phyloP scores from a whole-genome alignment of 2,888 invertebrate species.

The Chrysomela aeneicollis region DNA sequence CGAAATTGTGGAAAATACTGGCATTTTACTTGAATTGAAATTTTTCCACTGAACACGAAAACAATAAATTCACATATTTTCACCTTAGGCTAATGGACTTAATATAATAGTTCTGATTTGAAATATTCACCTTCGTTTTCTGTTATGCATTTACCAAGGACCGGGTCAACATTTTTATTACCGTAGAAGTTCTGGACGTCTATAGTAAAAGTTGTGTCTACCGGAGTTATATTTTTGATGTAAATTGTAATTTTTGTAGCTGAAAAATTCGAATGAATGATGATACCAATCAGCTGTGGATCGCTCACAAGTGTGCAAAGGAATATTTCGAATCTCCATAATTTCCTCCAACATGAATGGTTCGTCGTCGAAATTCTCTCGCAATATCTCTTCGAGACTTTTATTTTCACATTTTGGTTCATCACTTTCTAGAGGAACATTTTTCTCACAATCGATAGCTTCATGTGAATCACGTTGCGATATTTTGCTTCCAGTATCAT shows the following conservation, averaged over 20 bases:
- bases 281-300: background rate
- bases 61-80: too few species aligned
- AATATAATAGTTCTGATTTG: background rate
- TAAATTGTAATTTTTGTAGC: conserved; percentile 54
- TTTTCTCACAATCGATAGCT: background rate
- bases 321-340: conserved; percentile 41
- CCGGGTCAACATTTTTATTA: conserved; percentile 32
- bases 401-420: background rate
- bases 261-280: conserved; percentile 40
- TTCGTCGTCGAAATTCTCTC: conserved; percentile 38
- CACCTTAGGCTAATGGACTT: too few species aligned
- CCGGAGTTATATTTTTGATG: conserved; percentile 58
- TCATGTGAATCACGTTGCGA: background rate
- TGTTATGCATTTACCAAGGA: conserved; percentile 18
- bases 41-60: too few species aligned
- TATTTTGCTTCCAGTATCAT: background rate
- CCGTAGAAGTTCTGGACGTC: conserved; percentile 44
- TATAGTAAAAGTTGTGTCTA: conserved; percentile 48
- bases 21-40: too few species aligned
- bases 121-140: conserved; percentile 8
- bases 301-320: conserved; percentile 47
- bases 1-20: too few species aligned
- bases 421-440: background rate
- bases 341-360: conserved; percentile 40
- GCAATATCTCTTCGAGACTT: conserved; percentile 26